Conservation (phyloP, 2,797 vertebrate species). For the Alcedo quadribrachys region DNA sequence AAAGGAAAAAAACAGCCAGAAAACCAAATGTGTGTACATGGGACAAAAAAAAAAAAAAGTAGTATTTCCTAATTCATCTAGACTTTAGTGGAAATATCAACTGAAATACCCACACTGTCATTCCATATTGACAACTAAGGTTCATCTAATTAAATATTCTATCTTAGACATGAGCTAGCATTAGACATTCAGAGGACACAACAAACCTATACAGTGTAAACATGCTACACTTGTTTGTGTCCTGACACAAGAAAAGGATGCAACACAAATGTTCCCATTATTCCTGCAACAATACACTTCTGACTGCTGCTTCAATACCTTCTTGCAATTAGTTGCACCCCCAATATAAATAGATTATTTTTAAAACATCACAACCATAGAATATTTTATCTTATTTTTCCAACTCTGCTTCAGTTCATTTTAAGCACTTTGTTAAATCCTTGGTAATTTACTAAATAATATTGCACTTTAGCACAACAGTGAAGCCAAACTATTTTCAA, state of each 20-base stretch:
- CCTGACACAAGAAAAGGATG: neutral
- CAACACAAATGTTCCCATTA: neutral
- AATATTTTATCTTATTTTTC: neutral
- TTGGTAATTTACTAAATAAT: neutral
- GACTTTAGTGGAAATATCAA: neutral
- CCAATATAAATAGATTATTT: neutral
- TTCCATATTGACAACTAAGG: neutral
- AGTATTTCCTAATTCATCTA: neutral
- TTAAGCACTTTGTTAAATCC: neutral
- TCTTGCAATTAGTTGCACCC: neutral
- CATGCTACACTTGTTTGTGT: neutral
- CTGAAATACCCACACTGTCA: neutral
- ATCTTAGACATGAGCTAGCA: neutral
- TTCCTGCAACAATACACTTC: neutral
- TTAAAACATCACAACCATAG: neutral
- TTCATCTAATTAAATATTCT: neutral
- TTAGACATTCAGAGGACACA: neutral
- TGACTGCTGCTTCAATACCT: neutral
- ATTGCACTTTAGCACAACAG: neutral
- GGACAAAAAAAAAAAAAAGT: neutral
- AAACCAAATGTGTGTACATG: neutral
- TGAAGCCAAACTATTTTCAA: neutral
- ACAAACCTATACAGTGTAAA: neutral
- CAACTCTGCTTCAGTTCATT: neutral
- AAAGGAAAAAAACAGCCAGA: neutral